These are phyloP conservation scores for Drosophila kohkoa DNA, from an alignment of 1,140 invertebrate species.

Conservation along the genomic window DNA sequence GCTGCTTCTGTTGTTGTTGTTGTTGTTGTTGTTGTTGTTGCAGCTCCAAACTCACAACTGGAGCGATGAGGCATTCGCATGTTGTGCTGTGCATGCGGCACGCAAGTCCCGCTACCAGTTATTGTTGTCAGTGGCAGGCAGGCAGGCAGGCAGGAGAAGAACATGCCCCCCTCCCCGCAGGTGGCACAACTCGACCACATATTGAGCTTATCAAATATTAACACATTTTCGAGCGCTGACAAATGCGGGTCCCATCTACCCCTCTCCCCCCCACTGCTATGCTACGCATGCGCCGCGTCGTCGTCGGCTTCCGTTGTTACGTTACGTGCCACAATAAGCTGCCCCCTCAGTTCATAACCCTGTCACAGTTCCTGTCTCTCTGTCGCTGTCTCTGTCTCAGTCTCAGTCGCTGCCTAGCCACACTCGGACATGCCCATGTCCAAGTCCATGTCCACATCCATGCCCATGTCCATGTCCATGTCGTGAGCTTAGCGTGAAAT, in stretches of 20 bases:
- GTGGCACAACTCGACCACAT: constrained; percentile 65
- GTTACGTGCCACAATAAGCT: constrained; percentile 61
- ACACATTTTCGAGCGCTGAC: constrained; percentile 79
- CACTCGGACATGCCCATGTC: constrained; percentile 44
- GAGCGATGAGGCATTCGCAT: constrained; percentile 21
- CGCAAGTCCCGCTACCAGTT: constrained; percentile 44
- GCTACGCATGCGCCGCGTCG: constrained; percentile 48
- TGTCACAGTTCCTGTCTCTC: constrained; percentile 8
- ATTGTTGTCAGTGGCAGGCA: constrained; percentile 19
- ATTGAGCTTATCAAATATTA: constrained; percentile 83
- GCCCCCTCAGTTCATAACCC: not conserved
- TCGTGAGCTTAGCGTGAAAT: constrained; percentile 68
- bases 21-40: not conserved
- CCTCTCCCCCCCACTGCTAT: not conserved
- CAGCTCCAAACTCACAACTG: not conserved
- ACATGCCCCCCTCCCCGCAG: constrained; percentile 10
- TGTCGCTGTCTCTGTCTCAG: not conserved
- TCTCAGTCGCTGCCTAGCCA: constrained; percentile 11
- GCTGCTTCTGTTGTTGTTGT: not conserved
- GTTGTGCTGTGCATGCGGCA: constrained; percentile 69
- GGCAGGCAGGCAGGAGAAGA: constrained; percentile 9
- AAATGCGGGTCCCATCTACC: constrained; percentile 43
- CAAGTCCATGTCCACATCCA: constrained; percentile 38
- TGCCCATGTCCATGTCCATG: constrained; percentile 43
- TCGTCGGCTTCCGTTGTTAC: constrained; percentile 70